These are phyloP conservation scores for Alethe diademata DNA, from an alignment of 2,113 vertebrate species.

Conservation along the genomic window DNA sequence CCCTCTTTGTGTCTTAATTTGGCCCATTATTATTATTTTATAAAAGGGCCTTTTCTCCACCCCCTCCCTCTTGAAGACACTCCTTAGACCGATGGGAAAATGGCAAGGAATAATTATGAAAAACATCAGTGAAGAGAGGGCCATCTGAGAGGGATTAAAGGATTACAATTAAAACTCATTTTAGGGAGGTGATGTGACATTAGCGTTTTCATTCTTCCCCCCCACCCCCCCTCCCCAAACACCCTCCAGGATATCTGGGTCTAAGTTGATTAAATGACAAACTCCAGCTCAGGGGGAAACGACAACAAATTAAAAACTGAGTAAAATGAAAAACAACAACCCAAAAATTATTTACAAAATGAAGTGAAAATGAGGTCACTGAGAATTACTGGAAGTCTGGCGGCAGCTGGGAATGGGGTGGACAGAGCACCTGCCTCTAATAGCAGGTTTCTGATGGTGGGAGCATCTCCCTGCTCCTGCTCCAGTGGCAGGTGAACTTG, in stretches of 20 bases:
- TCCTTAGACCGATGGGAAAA: constrained; percentile 75
- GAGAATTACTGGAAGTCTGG: not conserved
- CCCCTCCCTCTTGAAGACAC: constrained; percentile 68
- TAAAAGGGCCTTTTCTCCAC: constrained; percentile 57
- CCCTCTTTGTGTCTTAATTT: constrained; percentile 67
- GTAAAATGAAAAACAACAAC: constrained; percentile 9
- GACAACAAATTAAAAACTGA: constrained; percentile 34
- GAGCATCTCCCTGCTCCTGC: not conserved
- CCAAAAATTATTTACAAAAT: constrained; percentile 39
- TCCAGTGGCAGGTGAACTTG: not conserved
- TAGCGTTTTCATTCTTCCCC: constrained; percentile 43
- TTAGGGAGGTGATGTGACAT: constrained; percentile 63
- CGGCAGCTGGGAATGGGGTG: not conserved
- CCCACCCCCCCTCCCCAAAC: constrained; percentile 24
- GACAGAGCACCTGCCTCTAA: constrained; percentile 24
- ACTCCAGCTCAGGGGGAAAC: constrained; percentile 38
- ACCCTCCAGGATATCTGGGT: constrained; percentile 54
- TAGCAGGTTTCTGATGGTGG: not conserved
- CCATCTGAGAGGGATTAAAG: constrained; percentile 82
- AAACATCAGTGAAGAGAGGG: constrained; percentile 75
- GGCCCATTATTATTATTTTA: constrained; percentile 61
- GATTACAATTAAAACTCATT: constrained; percentile 78
- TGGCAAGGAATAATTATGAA: constrained; percentile 75
- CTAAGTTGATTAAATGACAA: constrained; percentile 59
- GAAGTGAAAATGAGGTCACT: constrained; percentile 37